phyloP scores from a whole-genome alignment of 2,113 vertebrate species.

The Thalassarche chlororhynchos region DNA sequence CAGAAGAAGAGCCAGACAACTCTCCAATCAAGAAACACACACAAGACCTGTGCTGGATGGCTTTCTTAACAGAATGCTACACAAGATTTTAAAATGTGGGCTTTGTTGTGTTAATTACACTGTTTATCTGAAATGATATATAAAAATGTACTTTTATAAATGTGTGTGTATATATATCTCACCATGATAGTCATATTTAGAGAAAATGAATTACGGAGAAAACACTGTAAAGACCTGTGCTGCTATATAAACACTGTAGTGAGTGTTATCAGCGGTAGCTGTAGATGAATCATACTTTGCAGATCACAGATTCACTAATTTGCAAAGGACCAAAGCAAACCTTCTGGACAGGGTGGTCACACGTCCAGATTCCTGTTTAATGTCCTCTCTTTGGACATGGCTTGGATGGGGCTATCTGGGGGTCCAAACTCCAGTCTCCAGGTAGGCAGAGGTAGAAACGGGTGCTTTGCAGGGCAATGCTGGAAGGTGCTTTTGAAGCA shows the following conservation, averaged over 20 bases:
- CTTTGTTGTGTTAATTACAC: neutral
- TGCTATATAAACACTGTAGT: neutral
- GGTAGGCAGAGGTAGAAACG: neutral
- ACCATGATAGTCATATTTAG: neutral
- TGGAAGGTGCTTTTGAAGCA: neutral
- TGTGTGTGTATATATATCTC: neutral
- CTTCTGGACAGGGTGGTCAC: neutral
- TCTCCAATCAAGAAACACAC: neutral
- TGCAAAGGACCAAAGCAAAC: neutral
- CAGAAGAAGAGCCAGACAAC: neutral
- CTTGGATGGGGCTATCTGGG: neutral
- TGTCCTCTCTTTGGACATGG: neutral
- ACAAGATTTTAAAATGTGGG: neutral
- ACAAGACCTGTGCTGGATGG: neutral
- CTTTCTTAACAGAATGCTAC: neutral
- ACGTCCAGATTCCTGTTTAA: fast-evolving
- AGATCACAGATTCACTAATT: neutral
- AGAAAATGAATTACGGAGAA: neutral
- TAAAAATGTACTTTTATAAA: neutral
- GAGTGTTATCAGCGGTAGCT: neutral
- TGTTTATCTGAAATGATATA: neutral
- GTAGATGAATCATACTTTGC: neutral
- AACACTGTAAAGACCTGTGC: neutral
- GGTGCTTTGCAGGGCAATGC: neutral
- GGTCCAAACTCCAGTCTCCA: neutral